Evolutionary conservation across 1,140 invertebrate genomes (phyloP).

Genomic region (Drosophila mayri): DNA sequence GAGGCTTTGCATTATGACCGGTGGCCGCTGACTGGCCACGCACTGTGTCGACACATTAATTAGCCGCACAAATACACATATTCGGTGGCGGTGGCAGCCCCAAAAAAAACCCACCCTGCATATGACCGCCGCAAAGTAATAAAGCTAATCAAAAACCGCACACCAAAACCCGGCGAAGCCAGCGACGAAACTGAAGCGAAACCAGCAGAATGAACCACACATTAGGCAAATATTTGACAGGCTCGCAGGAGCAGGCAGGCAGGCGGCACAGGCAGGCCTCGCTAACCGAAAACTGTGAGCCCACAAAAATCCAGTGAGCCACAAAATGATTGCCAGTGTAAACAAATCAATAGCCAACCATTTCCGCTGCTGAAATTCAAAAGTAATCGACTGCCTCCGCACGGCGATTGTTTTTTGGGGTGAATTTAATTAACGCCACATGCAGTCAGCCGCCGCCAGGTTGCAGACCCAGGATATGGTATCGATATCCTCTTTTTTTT

Average conservation of each 20-base stretch:
- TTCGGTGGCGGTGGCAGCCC: neutral
- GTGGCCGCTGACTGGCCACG: constrained; percentile 34
- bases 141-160: constrained; percentile 83
- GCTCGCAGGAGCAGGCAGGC: constrained; percentile 16
- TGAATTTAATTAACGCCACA: constrained; percentile 55
- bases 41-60: constrained; percentile 76
- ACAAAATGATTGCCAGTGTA: constrained; percentile 75
- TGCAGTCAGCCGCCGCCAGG: constrained; percentile 16
- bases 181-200: constrained; percentile 43
- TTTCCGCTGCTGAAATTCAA: constrained; percentile 46
- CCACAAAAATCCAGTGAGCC: constrained; percentile 60
- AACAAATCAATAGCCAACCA: constrained; percentile 63
- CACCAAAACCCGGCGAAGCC: constrained; percentile 35
- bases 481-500: constrained; percentile 20
- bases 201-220: constrained; percentile 69
- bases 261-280: constrained; percentile 1
- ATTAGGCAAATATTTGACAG: constrained; percentile 81
- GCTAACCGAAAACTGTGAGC: constrained; percentile 34
- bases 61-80: constrained; percentile 46
- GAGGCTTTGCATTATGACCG: constrained; percentile 36
- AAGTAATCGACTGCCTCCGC: constrained; percentile 59
- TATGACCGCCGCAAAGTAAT: constrained; percentile 67
- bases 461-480: constrained; percentile 4
- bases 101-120: constrained; percentile 25
- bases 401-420: constrained; percentile 20